Evolutionary conservation across 2,888 invertebrate species (phyloP).

Genomic region (Pelosia muscerda): DNA sequence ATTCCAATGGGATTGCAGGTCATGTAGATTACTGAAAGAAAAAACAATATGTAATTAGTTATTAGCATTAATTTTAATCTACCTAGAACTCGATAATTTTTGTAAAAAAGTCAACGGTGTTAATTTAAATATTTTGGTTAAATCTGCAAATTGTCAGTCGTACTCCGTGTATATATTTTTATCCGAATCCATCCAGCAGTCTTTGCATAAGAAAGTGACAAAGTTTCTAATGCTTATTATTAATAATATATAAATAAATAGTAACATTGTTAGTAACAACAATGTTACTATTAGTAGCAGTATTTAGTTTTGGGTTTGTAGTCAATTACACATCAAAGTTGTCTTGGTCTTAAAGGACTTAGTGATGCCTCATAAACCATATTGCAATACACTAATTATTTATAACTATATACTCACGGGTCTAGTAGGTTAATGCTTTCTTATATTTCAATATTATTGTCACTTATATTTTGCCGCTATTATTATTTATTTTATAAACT

Average conservation of each 20-base stretch:
- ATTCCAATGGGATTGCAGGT: background rate
- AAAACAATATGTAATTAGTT: background rate
- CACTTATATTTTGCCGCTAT: too few relatives aligned
- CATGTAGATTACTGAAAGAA: background rate
- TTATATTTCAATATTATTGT: too few relatives aligned
- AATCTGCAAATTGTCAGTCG: background rate
- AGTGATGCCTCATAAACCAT: too few relatives aligned
- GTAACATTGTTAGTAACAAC: too few relatives aligned
- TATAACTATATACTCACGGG: background rate
- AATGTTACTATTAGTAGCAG: too few relatives aligned
- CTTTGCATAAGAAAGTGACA: background rate
- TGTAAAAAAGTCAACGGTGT: background rate
- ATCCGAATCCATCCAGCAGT: background rate
- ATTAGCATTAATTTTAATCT: background rate
- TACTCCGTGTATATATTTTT: background rate
- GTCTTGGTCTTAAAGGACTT: too few relatives aligned
- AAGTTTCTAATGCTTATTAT: too few relatives aligned
- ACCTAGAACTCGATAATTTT: background rate
- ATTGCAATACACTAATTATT: background rate
- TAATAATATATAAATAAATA: too few relatives aligned
- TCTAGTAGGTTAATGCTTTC: background rate
- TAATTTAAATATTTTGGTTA: background rate
- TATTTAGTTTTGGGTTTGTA: too few relatives aligned
- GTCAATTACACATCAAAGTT: too few relatives aligned
- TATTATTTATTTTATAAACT: too few relatives aligned